Evolutionary conservation across 2,888 invertebrate species (phyloP).

Genomic region (Calameuta pallipes): DNA sequence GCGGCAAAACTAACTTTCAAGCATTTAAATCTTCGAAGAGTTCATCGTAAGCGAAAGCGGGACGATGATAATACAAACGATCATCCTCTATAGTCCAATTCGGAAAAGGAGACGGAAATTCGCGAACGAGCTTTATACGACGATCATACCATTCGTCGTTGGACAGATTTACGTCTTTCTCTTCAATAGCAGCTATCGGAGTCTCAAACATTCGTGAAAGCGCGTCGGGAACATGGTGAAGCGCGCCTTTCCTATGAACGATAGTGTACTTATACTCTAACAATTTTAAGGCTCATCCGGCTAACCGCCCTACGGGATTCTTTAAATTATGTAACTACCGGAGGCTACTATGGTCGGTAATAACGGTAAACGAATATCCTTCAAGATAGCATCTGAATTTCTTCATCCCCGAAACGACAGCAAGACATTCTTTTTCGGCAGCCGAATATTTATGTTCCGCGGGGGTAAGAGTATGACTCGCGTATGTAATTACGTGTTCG

Average conservation of each 20-base stretch:
- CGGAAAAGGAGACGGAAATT: background rate
- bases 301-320: constrained; percentile 28
- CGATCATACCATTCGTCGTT: constrained; percentile 13
- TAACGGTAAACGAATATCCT: constrained; percentile 18
- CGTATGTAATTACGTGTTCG: background rate
- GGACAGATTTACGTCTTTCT: constrained; percentile 22
- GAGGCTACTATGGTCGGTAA: constrained; percentile 39
- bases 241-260: constrained; percentile 11
- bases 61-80: background rate
- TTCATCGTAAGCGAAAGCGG: background rate
- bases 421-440: background rate
- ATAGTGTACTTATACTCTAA: constrained; percentile 27
- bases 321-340: constrained; percentile 34
- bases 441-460: background rate
- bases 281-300: constrained; percentile 31
- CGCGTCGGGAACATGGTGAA: constrained; percentile 10
- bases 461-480: background rate
- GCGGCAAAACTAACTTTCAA: constrained; percentile 34
- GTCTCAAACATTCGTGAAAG: constrained; percentile 20
- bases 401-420: background rate
- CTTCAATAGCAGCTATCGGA: constrained; percentile 28
- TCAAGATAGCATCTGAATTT: background rate
- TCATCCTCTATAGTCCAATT: background rate
- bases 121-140: background rate
- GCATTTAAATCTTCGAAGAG: constrained; percentile 15